Evolutionary conservation across 2,797 vertebrate species (phyloP).

Genomic region (Pempheris klunzingeri): DNA sequence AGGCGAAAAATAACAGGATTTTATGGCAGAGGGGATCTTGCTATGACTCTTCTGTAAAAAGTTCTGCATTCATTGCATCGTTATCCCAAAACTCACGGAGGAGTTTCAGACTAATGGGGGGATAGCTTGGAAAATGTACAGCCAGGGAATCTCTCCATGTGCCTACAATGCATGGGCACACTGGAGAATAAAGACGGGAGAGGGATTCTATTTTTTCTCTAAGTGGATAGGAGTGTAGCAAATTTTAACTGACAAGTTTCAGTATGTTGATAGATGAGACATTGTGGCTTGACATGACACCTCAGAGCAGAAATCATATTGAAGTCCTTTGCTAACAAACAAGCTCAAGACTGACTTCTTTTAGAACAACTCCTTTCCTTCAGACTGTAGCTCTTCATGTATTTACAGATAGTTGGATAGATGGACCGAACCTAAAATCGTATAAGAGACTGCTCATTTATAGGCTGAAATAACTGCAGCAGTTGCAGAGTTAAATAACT

Average conservation of each 20-base stretch:
- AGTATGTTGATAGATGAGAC: constrained; percentile 6
- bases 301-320: not conserved
- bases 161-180: not conserved
- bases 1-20: constrained; percentile 51
- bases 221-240: not conserved
- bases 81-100: constrained; percentile 6
- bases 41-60: constrained; percentile 39
- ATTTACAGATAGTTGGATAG: not conserved
- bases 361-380: not conserved
- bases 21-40: constrained; percentile 25
- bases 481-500: not conserved
- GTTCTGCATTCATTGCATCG: constrained; percentile 29
- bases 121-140: not conserved
- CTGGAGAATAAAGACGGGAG: not conserved
- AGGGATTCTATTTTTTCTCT: not conserved
- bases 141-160: not conserved
- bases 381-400: not conserved
- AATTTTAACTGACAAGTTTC: constrained; percentile 17
- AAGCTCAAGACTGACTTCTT: not conserved
- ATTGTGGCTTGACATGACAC: not conserved
- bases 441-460: not conserved
- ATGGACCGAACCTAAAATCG: not conserved
- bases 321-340: not conserved
- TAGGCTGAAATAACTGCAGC: not conserved
- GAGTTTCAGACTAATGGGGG: not conserved